Percentiles rank a stretch among this genome's conserved stretches.
phyloP scores from a whole-genome alignment of 2,888 invertebrate genomes.

The Acanthosepion lycidas region DNA sequence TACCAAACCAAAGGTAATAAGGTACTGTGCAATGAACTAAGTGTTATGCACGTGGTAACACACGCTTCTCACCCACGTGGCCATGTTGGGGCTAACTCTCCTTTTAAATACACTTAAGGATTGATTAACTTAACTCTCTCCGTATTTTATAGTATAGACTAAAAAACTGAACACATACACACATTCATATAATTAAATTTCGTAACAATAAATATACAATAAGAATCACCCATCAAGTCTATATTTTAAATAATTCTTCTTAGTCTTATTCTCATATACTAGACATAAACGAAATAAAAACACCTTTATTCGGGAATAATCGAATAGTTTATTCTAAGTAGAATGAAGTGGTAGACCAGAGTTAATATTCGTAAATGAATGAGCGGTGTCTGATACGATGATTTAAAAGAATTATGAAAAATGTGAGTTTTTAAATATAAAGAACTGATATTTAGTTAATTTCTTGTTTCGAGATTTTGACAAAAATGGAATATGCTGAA shows the following conservation, averaged over 20 bases:
- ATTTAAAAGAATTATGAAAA: neutral
- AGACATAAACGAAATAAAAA: neutral
- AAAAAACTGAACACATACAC: neutral
- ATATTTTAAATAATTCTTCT: neutral
- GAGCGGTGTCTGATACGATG: neutral
- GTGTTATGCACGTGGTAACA: neutral
- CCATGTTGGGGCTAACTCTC: neutral
- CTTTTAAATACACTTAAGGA: neutral
- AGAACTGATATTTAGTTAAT: too few species aligned
- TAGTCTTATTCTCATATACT: too few species aligned
- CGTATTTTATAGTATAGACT: neutral
- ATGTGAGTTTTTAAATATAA: too few species aligned
- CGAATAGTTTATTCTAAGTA: neutral
- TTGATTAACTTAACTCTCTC: neutral
- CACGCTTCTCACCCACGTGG: constrained; percentile 9
- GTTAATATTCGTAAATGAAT: neutral
- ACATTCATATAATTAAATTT: neutral
- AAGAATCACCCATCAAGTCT: neutral
- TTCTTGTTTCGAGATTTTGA: neutral
- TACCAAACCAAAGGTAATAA: too few species aligned
- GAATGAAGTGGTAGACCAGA: neutral
- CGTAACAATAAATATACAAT: neutral
- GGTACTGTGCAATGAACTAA: neutral
- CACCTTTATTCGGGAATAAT: neutral
- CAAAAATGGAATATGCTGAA: neutral